Evolutionary conservation across 2,888 invertebrate genomes (phyloP), one percentile per base, ranked within the genome.

Genomic region (Pollenia angustigena): DNA sequence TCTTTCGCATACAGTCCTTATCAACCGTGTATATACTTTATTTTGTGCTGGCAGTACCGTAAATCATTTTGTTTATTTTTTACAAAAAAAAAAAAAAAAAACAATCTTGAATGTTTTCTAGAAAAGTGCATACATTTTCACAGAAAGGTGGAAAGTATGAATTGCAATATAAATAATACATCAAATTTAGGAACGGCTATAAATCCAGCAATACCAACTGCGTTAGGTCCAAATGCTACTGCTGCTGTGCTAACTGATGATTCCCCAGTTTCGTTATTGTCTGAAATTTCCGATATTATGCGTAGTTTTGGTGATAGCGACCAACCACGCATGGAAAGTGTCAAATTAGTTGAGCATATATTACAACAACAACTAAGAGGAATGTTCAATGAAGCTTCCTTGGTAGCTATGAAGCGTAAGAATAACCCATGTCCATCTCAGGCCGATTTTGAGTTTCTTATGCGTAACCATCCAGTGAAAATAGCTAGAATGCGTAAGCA

Each of bases 281-380:
- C 92, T 0, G 97, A 97, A 94, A 97, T 97, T 89, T 96, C 96
- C 0, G 95, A 95, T 90, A 97, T 98, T 95, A 97, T 98, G 98
- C 97, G 97, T 90, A 98, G 98, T n/a, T 97, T 98, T 91, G 98
- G 98, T 0, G 98, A 98, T 91, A 96, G 96, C 90, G 95, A 96
- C 23, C 96, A 96, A 86, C 98, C 98, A 0, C 95, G 97, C 58
- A 94, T 95, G 0, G 97, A 97, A 62, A 97, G 98, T 1, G 98
- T 98, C 0, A 95, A 96, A 79, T 93, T 98, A 68, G 96, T 98
- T 0, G 98, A 98, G 93, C 96, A 95, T 88, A 96, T 98, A 80
- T 96, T 98, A 0, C 94, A 97, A 75, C 96, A 97, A 89, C 98
- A 98, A 93, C 94, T 98, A 89, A 95, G 96, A 87, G 94, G 95